Evolutionary conservation across 2,797 vertebrate genomes (phyloP).

Genomic region (Todus mexicanus): DNA sequence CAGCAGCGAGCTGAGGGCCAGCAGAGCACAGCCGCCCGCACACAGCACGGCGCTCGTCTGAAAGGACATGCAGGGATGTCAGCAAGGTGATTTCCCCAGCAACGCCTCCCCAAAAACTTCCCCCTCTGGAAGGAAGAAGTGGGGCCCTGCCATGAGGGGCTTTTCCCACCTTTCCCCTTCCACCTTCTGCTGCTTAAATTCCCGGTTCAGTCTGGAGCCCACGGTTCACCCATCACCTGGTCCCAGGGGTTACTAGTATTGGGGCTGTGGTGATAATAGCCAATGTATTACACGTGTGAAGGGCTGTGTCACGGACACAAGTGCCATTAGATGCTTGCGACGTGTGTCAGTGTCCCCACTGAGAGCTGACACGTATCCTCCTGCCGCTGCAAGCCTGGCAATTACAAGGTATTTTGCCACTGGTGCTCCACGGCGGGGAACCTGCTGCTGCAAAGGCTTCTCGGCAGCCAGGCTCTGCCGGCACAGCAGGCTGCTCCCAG

Average conservation of each 20-base stretch:
- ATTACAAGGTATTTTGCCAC: conserved; percentile 55
- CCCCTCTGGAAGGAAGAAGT: background rate
- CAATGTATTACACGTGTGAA: conserved; percentile 54
- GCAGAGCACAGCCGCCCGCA: conserved; percentile 86
- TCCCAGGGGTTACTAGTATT: conserved; percentile 53
- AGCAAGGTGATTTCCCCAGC: background rate
- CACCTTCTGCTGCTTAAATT: background rate
- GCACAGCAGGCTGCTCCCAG: background rate
- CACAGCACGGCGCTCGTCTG: conserved; percentile 93
- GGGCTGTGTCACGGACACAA: conserved; percentile 57
- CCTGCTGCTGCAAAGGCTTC: background rate
- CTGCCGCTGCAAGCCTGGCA: conserved; percentile 60
- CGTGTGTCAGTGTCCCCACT: conserved; percentile 12
- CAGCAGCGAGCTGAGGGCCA: conserved; percentile 89
- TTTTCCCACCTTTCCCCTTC: background rate
- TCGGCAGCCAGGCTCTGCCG: background rate
- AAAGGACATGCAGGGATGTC: conserved; percentile 37
- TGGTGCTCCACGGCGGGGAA: conserved; percentile 27
- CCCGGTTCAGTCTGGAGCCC: background rate
- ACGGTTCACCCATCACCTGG: background rate
- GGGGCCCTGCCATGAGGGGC: fast-evolving
- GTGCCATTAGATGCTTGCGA: conserved; percentile 61
- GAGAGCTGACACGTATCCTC: conserved; percentile 34
- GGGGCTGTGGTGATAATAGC: conserved; percentile 7
- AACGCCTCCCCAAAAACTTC: background rate